Percentiles rank a stretch among this genome's conserved stretches.
phyloP scores from a whole-genome alignment of 2,888 invertebrate species.

The Patella ulyssiponensis region DNA sequence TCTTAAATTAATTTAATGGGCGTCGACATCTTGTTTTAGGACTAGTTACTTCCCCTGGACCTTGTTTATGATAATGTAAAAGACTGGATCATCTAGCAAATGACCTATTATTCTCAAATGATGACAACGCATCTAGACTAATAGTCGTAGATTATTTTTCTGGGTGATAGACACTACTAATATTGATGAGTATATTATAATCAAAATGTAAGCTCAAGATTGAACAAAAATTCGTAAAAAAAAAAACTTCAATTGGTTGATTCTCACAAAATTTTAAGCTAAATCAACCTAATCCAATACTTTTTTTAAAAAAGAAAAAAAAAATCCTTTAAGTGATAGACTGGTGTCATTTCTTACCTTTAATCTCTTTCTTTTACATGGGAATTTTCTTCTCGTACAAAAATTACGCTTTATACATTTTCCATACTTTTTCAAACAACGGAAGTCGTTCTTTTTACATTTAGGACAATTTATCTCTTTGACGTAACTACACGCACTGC shows the following conservation, averaged over 20 bases:
- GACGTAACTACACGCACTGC: conserved; percentile 65
- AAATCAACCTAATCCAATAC: too few relatives aligned
- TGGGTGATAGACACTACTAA: too few relatives aligned
- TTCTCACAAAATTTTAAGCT: not conserved
- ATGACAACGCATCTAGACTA: too few relatives aligned
- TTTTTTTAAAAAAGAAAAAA: not conserved
- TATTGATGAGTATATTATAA: not conserved
- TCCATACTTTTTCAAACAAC: conserved; percentile 66
- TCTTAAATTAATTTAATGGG: too few relatives aligned
- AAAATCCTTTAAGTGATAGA: not conserved
- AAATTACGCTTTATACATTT: conserved; percentile 61
- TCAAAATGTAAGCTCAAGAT: not conserved
- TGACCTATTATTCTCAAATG: too few relatives aligned
- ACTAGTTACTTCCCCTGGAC: too few relatives aligned
- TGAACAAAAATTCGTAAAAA: not conserved
- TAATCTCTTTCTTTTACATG: conserved; percentile 44
- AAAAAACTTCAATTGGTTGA: not conserved
- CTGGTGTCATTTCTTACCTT: conserved; percentile 35
- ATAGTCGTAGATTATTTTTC: too few relatives aligned
- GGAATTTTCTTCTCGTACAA: conserved; percentile 54
- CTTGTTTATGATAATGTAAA: too few relatives aligned
- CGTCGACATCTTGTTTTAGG: too few relatives aligned
- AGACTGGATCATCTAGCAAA: too few relatives aligned
- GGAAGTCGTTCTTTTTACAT: conserved; percentile 66
- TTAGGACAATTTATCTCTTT: conserved; percentile 59